These are phyloP conservation scores for Pungitius pungitius DNA, from an alignment of 2,113 vertebrate genomes.

Conservation along the genomic window DNA sequence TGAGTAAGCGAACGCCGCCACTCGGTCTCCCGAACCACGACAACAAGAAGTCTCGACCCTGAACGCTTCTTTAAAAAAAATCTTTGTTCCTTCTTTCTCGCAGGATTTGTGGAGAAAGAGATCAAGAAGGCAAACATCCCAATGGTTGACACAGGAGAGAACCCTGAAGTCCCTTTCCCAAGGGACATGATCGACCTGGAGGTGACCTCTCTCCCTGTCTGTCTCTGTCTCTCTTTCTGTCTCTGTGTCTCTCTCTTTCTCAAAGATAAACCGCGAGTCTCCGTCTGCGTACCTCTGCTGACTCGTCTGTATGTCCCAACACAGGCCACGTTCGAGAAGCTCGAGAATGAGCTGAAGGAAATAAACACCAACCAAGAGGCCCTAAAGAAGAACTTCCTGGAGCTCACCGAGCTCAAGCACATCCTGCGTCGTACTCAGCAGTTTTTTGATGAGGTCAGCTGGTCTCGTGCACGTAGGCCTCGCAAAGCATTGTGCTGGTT, in stretches of 20 bases:
- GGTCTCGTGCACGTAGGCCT: neutral
- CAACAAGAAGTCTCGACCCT: neutral
- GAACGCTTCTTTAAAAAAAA: neutral
- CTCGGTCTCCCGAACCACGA: neutral
- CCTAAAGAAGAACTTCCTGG: constrained; percentile 97
- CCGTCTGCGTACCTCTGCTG: neutral
- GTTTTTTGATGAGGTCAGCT: constrained; percentile 97
- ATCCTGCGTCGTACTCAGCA: constrained; percentile 98
- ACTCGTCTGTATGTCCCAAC: neutral
- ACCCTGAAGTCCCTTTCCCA: constrained; percentile 97
- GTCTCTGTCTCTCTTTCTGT: neutral
- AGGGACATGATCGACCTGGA: constrained; percentile 99
- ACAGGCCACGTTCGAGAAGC: constrained; percentile 98
- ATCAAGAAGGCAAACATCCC: constrained; percentile 94
- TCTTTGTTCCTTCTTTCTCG: neutral
- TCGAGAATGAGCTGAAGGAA: constrained; percentile 97
- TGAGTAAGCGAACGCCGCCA: constrained; percentile 82
- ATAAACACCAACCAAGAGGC: constrained; percentile 99
- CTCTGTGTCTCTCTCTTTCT: neutral
- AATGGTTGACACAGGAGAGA: constrained; percentile 94
- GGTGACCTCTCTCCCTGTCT: constrained; percentile 76
- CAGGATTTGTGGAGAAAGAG: constrained; percentile 99
- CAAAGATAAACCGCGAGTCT: neutral
- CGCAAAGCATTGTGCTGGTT: neutral
- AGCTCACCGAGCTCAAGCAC: constrained; percentile 97